Evolutionary conservation across 2,113 vertebrate species (phyloP).

Genomic region (Barbus barbus): DNA sequence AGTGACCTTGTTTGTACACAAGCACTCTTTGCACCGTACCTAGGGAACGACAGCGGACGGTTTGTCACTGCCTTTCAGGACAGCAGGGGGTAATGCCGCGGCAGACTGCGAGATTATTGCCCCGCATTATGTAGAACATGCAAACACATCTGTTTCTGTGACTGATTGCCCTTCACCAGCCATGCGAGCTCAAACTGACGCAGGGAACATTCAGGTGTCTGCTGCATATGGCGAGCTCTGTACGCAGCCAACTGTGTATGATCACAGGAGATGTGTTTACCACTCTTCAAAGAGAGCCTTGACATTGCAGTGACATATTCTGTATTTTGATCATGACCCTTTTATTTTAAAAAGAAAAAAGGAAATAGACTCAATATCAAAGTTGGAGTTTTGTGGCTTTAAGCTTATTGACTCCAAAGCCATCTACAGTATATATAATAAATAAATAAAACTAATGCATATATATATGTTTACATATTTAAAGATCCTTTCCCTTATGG

Average conservation of each 20-base stretch:
- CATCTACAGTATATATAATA: background rate
- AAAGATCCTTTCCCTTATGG: too few species aligned
- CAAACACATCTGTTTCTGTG: slow-evolving; percentile 60
- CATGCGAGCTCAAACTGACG: slow-evolving; percentile 26
- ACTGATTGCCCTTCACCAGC: slow-evolving; percentile 52
- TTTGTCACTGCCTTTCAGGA: slow-evolving; percentile 50
- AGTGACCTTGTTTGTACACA: slow-evolving; percentile 42
- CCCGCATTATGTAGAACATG: slow-evolving; percentile 56
- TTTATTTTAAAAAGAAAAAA: background rate
- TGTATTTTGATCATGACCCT: background rate
- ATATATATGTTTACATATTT: too few species aligned
- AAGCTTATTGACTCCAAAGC: background rate
- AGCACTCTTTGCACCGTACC: slow-evolving; percentile 42
- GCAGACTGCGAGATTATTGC: slow-evolving; percentile 58
- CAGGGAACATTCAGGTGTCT: slow-evolving; percentile 36
- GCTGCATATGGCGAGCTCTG: background rate
- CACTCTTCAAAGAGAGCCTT: background rate
- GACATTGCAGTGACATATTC: slow-evolving; percentile 11
- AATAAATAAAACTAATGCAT: too few species aligned
- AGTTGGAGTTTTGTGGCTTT: background rate
- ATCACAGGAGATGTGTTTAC: slow-evolving; percentile 24
- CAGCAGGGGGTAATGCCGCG: slow-evolving; percentile 49
- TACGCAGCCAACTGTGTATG: slow-evolving; percentile 8
- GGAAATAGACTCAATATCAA: background rate
- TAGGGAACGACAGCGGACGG: slow-evolving; percentile 21